Evolutionary conservation across 2,113 vertebrate genomes (phyloP).

Genomic region (Pavo muticus): DNA sequence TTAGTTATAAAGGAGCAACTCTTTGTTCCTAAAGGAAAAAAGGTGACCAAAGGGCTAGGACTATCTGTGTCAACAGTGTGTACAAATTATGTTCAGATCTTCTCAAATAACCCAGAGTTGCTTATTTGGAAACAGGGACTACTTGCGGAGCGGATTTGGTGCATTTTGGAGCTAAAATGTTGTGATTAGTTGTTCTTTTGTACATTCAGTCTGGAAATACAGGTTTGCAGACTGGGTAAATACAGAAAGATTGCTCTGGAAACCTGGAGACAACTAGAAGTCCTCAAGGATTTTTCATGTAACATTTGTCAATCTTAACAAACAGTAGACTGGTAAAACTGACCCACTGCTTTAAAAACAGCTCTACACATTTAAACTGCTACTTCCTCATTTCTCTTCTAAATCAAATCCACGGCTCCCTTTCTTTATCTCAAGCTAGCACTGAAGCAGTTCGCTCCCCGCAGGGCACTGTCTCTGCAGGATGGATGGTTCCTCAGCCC

Average conservation of each 20-base stretch:
- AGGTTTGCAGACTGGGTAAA: neutral
- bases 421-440: slow-evolving; percentile 44
- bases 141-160: neutral
- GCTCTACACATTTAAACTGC: neutral
- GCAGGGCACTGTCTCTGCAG: neutral
- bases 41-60: neutral
- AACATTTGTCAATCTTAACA: neutral
- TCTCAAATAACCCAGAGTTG: slow-evolving; percentile 18
- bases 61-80: neutral
- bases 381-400: slow-evolving; percentile 22
- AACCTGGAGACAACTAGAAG: neutral
- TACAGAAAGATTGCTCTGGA: neutral
- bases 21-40: neutral
- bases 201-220: neutral
- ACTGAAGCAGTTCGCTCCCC: slow-evolving; percentile 3
- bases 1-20: slow-evolving; percentile 29
- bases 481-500: slow-evolving; percentile 30
- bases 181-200: neutral
- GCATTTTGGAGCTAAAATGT: neutral
- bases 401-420: slow-evolving; percentile 48
- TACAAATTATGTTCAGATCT: neutral
- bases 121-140: neutral
- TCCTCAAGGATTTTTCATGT: slow-evolving; percentile 3
- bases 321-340: neutral
- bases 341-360: slow-evolving; percentile 24